Conservation (phyloP, 2,888 invertebrate genomes). For the Zaprionus obscuricornis region DNA sequence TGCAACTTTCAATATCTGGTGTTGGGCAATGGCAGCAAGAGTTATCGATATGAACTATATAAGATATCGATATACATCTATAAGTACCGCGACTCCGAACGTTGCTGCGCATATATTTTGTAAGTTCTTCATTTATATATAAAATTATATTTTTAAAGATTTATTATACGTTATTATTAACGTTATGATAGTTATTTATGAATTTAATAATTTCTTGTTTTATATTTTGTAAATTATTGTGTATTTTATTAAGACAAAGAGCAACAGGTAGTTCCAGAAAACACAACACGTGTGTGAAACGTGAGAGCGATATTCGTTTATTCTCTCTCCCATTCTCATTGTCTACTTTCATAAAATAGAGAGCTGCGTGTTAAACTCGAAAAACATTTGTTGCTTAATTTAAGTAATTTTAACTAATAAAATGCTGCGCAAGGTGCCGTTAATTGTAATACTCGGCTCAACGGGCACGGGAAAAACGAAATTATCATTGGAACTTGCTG, state of each 20-base stretch:
- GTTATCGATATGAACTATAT: constrained; percentile 17
- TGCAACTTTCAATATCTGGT: background rate
- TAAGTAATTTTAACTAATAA: constrained; percentile 10
- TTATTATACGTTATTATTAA: background rate
- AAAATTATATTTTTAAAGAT: background rate
- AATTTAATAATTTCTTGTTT: background rate
- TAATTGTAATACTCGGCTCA: constrained; percentile 96
- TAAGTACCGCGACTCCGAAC: background rate
- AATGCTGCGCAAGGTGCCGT: constrained; percentile 86
- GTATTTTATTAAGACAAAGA: background rate
- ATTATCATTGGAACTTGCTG: constrained; percentile 95
- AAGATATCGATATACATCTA: constrained; percentile 30
- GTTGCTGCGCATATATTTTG: constrained; percentile 12
- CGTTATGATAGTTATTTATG: background rate
- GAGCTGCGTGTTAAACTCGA: background rate
- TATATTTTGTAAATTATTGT: background rate
- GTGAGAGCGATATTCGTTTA: constrained; percentile 8
- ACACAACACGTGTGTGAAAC: constrained; percentile 38
- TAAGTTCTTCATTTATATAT: constrained; percentile 22
- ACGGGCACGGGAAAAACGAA: constrained; percentile 99
- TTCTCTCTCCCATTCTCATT: constrained; percentile 10
- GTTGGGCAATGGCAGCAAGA: background rate
- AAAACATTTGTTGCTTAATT: constrained; percentile 26
- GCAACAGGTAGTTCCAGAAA: constrained; percentile 41
- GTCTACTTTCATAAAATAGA: too few species aligned